phyloP scores from a whole-genome alignment of 2,113 vertebrate species.

The Dolichallabes microphthalmus region DNA sequence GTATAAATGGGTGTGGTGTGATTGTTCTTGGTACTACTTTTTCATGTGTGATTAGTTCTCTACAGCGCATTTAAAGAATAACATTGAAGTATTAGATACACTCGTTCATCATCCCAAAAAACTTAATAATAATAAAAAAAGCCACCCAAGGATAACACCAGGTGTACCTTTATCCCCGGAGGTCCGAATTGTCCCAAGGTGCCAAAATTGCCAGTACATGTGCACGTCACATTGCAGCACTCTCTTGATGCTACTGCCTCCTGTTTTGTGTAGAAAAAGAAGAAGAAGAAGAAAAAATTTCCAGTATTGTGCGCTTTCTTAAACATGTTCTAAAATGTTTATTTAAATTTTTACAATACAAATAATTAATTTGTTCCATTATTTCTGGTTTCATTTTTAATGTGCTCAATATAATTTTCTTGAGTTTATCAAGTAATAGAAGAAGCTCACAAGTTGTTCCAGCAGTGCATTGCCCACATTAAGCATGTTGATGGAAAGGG shows the following conservation, averaged over 20 bases:
- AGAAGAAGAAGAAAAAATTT: not conserved
- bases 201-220: constrained; percentile 78
- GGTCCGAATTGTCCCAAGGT: constrained; percentile 67
- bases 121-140: not conserved
- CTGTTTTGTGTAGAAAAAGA: constrained; percentile 61
- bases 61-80: not conserved
- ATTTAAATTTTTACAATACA: too few relatives aligned
- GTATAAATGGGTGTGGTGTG: not conserved
- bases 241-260: constrained; percentile 72
- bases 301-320: not conserved
- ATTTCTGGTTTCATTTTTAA: too few relatives aligned
- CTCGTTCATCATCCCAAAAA: not conserved
- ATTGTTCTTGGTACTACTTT: too few relatives aligned
- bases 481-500: constrained; percentile 73
- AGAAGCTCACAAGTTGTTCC: constrained; percentile 81
- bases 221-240: constrained; percentile 77
- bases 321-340: not conserved
- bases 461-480: constrained; percentile 71
- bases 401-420: not conserved
- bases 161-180: constrained; percentile 74
- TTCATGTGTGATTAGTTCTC: not conserved
- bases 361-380: not conserved
- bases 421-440: not conserved
- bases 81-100: not conserved
- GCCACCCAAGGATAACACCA: not conserved